Evolutionary conservation across 2,888 invertebrate genomes (phyloP).

Genomic region (Diachrysia chrysitis): DNA sequence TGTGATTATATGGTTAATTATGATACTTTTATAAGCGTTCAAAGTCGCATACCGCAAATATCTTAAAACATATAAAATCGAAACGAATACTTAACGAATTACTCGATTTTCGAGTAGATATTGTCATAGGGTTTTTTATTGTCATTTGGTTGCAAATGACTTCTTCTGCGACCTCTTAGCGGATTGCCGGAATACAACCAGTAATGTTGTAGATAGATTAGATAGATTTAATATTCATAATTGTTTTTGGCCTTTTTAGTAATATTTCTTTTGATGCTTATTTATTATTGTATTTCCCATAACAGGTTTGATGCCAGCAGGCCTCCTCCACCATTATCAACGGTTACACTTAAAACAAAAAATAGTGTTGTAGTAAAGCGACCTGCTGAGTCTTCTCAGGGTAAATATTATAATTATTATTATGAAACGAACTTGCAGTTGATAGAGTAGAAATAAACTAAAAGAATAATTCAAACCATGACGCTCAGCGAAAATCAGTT

Average conservation of each 20-base stretch:
- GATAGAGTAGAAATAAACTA: background rate
- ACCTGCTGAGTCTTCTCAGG: background rate
- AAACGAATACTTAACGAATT: too few relatives aligned
- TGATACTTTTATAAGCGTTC: too few relatives aligned
- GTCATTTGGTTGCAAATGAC: too few relatives aligned
- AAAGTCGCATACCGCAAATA: too few relatives aligned
- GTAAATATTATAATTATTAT: background rate
- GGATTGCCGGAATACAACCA: too few relatives aligned
- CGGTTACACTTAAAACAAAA: background rate
- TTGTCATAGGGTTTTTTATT: too few relatives aligned
- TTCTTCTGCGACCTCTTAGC: too few relatives aligned
- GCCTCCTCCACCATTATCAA: background rate
- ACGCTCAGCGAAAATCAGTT: constrained; percentile 4
- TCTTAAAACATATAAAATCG: too few relatives aligned
- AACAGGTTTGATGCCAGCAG: constrained; percentile 4
- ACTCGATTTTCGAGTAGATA: too few relatives aligned
- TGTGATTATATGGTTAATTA: too few relatives aligned
- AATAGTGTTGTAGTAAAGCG: background rate
- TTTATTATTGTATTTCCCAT: background rate
- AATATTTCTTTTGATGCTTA: background rate
- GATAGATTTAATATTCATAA: too few relatives aligned
- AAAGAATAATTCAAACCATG: background rate
- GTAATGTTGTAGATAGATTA: too few relatives aligned
- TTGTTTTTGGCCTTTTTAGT: background rate
- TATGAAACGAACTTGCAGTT: background rate